A percentile compares a stretch with the other conserved stretches of the same genome.
These are phyloP conservation scores for Thunnus maccoyii DNA, from an alignment of 2,113 vertebrate genomes.

Conservation along the genomic window DNA sequence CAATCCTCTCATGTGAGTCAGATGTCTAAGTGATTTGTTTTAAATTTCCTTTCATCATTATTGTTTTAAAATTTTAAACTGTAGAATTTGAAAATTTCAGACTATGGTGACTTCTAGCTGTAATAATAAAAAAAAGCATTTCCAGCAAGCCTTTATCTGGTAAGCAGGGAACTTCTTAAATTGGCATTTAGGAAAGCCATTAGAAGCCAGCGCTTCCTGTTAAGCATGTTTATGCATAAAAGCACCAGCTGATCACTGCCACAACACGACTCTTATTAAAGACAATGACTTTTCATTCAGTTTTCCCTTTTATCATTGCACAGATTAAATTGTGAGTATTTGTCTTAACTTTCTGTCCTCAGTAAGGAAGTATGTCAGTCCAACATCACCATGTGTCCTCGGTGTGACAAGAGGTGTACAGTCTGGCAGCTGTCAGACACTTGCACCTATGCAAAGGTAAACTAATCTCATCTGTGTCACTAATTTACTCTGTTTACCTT, in stretches of 20 bases:
- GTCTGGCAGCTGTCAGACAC: conserved; percentile 90
- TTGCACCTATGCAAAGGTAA: conserved; percentile 92
- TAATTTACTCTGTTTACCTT: not conserved
- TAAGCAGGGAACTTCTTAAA: too few species aligned
- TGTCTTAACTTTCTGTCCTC: conserved; percentile 25
- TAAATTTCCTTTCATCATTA: too few species aligned
- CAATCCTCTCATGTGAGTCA: conserved; percentile 91
- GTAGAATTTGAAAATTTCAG: not conserved
- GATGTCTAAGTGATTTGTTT: too few species aligned
- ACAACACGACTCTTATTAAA: not conserved
- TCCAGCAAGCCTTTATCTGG: too few species aligned
- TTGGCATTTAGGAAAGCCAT: not conserved
- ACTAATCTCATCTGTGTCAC: not conserved
- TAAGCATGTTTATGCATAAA: conserved; percentile 3
- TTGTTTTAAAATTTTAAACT: not conserved
- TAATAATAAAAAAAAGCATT: not conserved
- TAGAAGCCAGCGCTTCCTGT: not conserved
- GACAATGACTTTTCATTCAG: not conserved
- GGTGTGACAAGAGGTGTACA: conserved; percentile 86
- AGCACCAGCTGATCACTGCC: not conserved
- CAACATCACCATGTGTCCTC: conserved; percentile 89
- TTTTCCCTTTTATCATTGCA: not conserved
- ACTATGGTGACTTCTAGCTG: not conserved
- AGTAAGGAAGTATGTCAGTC: conserved; percentile 94
- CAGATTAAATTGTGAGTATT: too few species aligned